phyloP scores from a whole-genome alignment of 2,113 vertebrate species.

The Alethe castanea region DNA sequence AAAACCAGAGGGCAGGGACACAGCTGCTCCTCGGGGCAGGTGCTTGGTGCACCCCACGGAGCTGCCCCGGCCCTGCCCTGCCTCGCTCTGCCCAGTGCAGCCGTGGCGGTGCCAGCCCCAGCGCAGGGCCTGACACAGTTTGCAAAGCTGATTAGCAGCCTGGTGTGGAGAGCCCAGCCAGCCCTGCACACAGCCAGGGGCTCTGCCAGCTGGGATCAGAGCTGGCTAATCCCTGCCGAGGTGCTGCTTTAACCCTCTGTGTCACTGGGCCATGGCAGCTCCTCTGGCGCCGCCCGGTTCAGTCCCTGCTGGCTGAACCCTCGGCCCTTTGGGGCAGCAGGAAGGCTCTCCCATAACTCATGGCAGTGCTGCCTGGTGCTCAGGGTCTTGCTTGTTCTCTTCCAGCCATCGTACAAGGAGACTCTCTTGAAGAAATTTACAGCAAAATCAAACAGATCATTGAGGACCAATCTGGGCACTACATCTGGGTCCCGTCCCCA shows the following conservation, averaged over 20 bases:
- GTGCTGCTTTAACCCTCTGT: background rate
- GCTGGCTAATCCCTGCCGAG: background rate
- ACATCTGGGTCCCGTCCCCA: conserved; percentile 98
- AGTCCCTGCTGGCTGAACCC: background rate
- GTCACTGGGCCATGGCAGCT: background rate
- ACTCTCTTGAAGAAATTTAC: conserved; percentile 99
- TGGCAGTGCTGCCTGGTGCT: background rate
- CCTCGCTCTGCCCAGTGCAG: fast-evolving
- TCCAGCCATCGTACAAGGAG: conserved; percentile 97
- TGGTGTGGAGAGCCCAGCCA: background rate
- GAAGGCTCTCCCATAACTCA: fast-evolving
- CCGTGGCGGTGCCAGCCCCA: background rate
- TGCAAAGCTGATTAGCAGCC: conserved; percentile 44
- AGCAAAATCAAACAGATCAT: conserved; percentile 99
- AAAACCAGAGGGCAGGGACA: background rate
- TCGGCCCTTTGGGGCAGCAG: background rate
- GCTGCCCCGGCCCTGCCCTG: background rate
- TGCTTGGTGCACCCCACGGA: background rate
- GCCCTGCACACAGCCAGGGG: background rate
- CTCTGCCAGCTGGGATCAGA: background rate
- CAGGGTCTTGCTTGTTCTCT: background rate
- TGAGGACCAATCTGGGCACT: conserved; percentile 98
- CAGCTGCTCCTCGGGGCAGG: fast-evolving
- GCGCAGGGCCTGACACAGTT: background rate
- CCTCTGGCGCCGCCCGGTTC: fast-evolving